Conservation (phyloP, 2,113 vertebrate species). For the Eublepharis macularius region DNA sequence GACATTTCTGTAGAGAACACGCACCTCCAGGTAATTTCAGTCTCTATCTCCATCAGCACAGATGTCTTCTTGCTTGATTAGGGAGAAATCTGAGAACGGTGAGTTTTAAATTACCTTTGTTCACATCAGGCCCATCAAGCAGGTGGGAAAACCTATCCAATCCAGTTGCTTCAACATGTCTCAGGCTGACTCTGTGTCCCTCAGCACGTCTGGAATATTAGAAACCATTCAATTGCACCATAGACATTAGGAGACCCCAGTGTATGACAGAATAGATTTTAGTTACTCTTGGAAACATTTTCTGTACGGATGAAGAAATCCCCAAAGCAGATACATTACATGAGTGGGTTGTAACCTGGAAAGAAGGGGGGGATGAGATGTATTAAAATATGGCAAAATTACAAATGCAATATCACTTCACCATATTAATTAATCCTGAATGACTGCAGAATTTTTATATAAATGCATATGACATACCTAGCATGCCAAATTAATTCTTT, state of each 20-base stretch:
- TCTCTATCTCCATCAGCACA: slow-evolving; percentile 40
- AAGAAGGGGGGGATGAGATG: slow-evolving; percentile 13
- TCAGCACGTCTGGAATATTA: slow-evolving; percentile 1
- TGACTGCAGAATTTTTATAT: slow-evolving; percentile 65
- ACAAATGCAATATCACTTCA: slow-evolving; percentile 58
- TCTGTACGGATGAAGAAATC: slow-evolving; percentile 26
- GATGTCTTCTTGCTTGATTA: slow-evolving; percentile 38
- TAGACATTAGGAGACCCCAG: slow-evolving; percentile 25
- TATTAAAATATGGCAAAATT: slow-evolving; percentile 52
- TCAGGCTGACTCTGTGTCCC: not conserved
- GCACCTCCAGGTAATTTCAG: slow-evolving; percentile 55
- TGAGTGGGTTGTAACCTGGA: slow-evolving; percentile 4
- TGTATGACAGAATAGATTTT: not conserved
- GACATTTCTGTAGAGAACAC: slow-evolving; percentile 46
- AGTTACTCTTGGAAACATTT: slow-evolving; percentile 42
- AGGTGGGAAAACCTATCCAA: slow-evolving; percentile 25
- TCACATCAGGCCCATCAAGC: slow-evolving; percentile 11
- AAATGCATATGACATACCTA: slow-evolving; percentile 66
- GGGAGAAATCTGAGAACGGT: slow-evolving; percentile 15
- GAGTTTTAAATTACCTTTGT: slow-evolving; percentile 42
- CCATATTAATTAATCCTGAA: slow-evolving; percentile 76
- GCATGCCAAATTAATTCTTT: slow-evolving; percentile 80
- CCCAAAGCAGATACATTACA: slow-evolving; percentile 23
- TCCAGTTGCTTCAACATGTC: slow-evolving; percentile 17
- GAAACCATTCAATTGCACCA: not conserved